Evolutionary conservation across 2,797 vertebrate genomes (phyloP).

Genomic region (Aselliscus stoliczkanus): DNA sequence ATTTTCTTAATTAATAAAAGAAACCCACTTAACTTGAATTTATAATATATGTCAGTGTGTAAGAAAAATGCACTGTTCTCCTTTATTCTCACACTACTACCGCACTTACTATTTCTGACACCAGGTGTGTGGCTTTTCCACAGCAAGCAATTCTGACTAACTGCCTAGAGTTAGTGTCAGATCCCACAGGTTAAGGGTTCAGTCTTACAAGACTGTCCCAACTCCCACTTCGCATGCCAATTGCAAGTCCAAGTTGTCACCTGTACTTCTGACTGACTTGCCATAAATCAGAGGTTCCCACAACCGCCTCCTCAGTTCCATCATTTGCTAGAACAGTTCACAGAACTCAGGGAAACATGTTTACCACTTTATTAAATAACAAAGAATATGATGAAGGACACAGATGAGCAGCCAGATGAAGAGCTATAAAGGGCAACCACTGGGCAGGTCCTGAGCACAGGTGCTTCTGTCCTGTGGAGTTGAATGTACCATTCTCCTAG

Average conservation of each 20-base stretch:
- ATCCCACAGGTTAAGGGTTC: not conserved
- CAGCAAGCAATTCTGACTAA: not conserved
- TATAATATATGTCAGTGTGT: not conserved
- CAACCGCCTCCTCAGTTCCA: not conserved
- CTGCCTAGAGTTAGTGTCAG: not conserved
- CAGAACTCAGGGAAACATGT: not conserved
- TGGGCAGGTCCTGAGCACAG: not conserved
- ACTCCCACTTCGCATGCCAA: not conserved
- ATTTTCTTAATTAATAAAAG: not conserved
- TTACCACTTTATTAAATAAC: not conserved
- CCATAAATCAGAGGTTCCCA: not conserved
- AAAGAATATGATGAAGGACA: not conserved
- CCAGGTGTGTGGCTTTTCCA: not conserved
- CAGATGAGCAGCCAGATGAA: not conserved
- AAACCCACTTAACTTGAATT: not conserved
- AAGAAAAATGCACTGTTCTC: not conserved
- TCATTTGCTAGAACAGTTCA: not conserved
- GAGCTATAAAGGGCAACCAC: not conserved
- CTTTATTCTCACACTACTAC: not conserved
- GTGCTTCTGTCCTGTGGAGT: not conserved
- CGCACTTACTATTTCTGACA: not conserved
- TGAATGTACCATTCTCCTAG: not conserved
- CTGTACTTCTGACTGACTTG: not conserved
- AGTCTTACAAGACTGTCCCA: not conserved
- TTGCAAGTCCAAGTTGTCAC: not conserved